Evolutionary conservation across 2,888 invertebrate species (phyloP).

Genomic region (Gnatocerus cornutus): DNA sequence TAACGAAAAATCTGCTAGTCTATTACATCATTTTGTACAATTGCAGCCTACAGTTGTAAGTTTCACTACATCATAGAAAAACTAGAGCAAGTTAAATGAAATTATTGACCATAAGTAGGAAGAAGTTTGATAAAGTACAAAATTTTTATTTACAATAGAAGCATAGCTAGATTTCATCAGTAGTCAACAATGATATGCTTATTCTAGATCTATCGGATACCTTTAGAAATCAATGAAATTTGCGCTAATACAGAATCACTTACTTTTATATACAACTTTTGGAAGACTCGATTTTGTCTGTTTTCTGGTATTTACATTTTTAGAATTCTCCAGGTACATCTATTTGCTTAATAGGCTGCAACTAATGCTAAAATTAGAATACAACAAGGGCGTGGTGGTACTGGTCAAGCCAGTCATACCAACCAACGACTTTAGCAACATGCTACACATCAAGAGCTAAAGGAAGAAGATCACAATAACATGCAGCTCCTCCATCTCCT

Average conservation of each 20-base stretch:
- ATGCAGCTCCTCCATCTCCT: conserved; percentile 84
- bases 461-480: conserved; percentile 82
- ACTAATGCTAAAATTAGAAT: conserved; percentile 36
- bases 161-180: conserved; percentile 50
- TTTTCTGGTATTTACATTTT: conserved; percentile 49
- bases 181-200: conserved; percentile 63
- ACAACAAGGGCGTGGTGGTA: not conserved
- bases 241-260: conserved; percentile 38
- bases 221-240: conserved; percentile 33
- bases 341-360: conserved; percentile 42
- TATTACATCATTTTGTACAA: conserved; percentile 53
- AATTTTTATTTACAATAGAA: conserved; percentile 47
- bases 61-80: conserved; percentile 42
- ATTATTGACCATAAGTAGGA: conserved; percentile 72
- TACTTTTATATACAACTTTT: conserved; percentile 55
- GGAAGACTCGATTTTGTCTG: conserved; percentile 67
- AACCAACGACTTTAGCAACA: not conserved
- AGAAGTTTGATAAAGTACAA: conserved; percentile 61
- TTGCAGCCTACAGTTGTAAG: conserved; percentile 51
- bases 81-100: conserved; percentile 51
- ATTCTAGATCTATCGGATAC: conserved; percentile 62
- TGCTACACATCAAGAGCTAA: conserved; percentile 63
- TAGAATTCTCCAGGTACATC: conserved; percentile 57
- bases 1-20: conserved; percentile 56
- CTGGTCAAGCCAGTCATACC: not conserved